Percentiles rank a stretch among this genome's conserved stretches.
Evolutionary conservation across 2,888 invertebrate genomes (phyloP).

Genomic region (Carterocephalus palaemon): DNA sequence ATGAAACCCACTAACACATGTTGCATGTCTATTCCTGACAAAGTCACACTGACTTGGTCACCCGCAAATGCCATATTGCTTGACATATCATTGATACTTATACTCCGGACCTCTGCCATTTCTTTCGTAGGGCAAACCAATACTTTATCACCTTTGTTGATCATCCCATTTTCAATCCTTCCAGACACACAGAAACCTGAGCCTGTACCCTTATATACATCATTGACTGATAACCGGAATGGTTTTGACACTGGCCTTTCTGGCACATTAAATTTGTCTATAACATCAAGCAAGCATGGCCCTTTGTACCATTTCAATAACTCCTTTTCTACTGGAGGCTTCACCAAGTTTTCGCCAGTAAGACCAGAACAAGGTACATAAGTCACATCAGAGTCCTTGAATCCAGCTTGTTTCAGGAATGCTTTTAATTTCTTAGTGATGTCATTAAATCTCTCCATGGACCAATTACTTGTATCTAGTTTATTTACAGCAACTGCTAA

Average conservation of each 20-base stretch:
- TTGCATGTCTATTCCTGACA: slow-evolving; percentile 90
- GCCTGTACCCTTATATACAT: slow-evolving; percentile 95
- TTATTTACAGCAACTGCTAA: slow-evolving; percentile 98
- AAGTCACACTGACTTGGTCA: slow-evolving; percentile 91
- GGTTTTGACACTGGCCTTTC: slow-evolving; percentile 92
- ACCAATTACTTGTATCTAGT: slow-evolving; percentile 97
- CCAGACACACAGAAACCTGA: slow-evolving; percentile 95
- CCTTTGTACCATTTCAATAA: slow-evolving; percentile 89
- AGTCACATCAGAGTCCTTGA: slow-evolving; percentile 89
- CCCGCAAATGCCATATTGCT: slow-evolving; percentile 93
- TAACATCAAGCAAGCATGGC: slow-evolving; percentile 89
- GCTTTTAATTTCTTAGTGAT: slow-evolving; percentile 88
- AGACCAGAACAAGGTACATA: slow-evolving; percentile 98
- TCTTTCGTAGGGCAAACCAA: slow-evolving; percentile 92
- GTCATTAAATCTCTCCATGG: slow-evolving; percentile 92
- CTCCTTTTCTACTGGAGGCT: slow-evolving; percentile 81
- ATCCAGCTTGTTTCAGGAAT: slow-evolving; percentile 95
- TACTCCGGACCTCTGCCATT: slow-evolving; percentile 87
- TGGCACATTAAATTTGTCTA: slow-evolving; percentile 92
- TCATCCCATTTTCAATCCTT: slow-evolving; percentile 92
- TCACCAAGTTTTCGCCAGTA: slow-evolving; percentile 94
- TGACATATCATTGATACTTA: slow-evolving; percentile 84
- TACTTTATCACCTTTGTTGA: slow-evolving; percentile 92
- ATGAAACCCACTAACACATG: slow-evolving; percentile 93
- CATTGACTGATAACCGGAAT: slow-evolving; percentile 94